Percentiles rank a stretch among this genome's conserved stretches.
These are phyloP conservation scores for Ophiodon elongatus DNA, from an alignment of 2,113 vertebrate species.

Conservation along the genomic window DNA sequence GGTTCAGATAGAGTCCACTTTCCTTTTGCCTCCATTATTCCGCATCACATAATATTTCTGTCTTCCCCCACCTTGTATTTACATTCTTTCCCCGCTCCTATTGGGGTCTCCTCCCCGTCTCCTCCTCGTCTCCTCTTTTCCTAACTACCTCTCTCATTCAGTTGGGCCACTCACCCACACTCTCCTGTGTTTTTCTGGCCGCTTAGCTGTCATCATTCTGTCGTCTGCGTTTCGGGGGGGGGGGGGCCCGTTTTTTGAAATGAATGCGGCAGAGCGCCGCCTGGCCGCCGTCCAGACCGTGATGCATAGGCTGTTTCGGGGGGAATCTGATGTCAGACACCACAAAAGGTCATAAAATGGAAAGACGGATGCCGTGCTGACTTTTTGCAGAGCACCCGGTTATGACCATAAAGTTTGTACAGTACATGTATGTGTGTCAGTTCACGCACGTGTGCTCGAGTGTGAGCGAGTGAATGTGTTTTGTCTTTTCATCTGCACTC, in stretches of 20 bases:
- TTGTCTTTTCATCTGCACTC: conserved; percentile 57
- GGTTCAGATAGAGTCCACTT: conserved; percentile 1
- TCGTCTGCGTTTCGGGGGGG: conserved; percentile 50
- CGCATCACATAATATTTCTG: conserved; percentile 38
- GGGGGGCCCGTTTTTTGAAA: conserved; percentile 16
- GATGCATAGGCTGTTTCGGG: conserved; percentile 66
- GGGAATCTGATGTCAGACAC: conserved; percentile 39
- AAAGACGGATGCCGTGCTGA: conserved; percentile 59
- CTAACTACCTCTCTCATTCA: conserved; percentile 49
- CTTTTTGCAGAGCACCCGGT: conserved; percentile 24
- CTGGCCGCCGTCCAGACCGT: conserved; percentile 54
- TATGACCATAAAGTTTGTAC: conserved; percentile 31
- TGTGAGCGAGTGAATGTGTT: conserved; percentile 48
- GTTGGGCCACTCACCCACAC: conserved; percentile 29
- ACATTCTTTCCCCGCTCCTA: conserved; percentile 20
- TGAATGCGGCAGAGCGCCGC: conserved; percentile 39
- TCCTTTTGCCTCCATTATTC: conserved; percentile 31
- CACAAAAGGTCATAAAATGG: conserved; percentile 58
- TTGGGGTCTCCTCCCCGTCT: conserved; percentile 11
- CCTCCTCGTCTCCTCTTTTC: conserved; percentile 13
- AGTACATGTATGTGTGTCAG: conserved; percentile 17
- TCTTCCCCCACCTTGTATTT: conserved; percentile 15
- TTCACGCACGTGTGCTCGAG: conserved; percentile 21
- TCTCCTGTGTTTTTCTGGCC: conserved; percentile 42
- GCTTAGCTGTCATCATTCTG: conserved; percentile 56